Evolutionary conservation across 2,113 vertebrate genomes (phyloP).

Genomic region (Gymnorhina tibicen): DNA sequence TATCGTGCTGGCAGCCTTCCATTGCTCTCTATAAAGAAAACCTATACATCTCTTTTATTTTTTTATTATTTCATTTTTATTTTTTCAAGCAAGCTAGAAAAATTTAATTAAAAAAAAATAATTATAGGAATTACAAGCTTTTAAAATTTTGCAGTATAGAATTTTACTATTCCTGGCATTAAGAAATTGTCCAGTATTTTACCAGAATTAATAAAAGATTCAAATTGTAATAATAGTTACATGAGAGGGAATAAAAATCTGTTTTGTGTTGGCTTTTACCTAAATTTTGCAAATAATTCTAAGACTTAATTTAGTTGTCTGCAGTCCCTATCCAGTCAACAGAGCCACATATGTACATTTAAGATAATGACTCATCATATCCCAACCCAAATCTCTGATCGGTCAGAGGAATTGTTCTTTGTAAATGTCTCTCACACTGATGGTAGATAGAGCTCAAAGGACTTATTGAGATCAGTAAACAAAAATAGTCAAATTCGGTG

Average conservation of each 20-base stretch:
- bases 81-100: not conserved
- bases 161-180: not conserved
- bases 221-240: not conserved
- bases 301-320: not conserved
- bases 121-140: not conserved
- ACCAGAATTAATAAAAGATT: not conserved
- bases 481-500: not conserved
- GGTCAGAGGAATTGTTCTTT: not conserved
- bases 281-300: not conserved
- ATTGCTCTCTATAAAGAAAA: not conserved
- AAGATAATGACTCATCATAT: not conserved
- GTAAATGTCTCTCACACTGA: not conserved
- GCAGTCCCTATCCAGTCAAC: not conserved
- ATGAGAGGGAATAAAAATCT: not conserved
- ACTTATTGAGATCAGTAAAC: not conserved
- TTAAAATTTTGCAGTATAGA: not conserved
- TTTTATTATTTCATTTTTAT: not conserved
- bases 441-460: not conserved
- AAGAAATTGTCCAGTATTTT: not conserved
- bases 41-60: not conserved
- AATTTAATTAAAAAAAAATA: not conserved
- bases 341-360: not conserved
- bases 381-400: not conserved
- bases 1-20: not conserved
- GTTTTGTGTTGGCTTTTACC: not conserved